Evolutionary conservation across 2,113 vertebrate species (phyloP), one percentile per base, ranked within the genome.

Genomic region (Rhinogobius similis): DNA sequence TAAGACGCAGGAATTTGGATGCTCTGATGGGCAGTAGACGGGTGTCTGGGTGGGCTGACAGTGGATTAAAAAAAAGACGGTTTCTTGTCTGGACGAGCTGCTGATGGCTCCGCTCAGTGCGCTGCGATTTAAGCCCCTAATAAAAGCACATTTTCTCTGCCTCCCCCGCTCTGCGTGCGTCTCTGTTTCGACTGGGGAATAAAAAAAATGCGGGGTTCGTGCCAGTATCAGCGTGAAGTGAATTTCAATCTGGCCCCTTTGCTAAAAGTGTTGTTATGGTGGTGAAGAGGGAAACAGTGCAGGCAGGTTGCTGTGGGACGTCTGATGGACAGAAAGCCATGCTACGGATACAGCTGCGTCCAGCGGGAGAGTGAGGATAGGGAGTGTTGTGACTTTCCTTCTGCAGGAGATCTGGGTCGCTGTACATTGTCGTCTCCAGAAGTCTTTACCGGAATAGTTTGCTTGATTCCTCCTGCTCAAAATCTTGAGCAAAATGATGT

Each of bases 1-100:
- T 91, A 91, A 88, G 85, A 75, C 53, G 70, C n/a, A 55, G 61
- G 62, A 78, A 56, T 62, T 65, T 68, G 58, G 41, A 27, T 76
- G 64, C 41, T 29, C 52, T 50, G 64, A 38, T 62, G 67, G 56
- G 21, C n/a, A n/a, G n/a, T 46, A 55, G 55, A 61, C 39, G 48
- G n/a, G n/a, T 38, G 72, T 36, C 48, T 72, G 64, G 72, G 56
- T 46, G 69, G 29, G 52, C 2, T 65, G 69, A 32, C 44, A 46
- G 76, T 12, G 62, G 53, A 20, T 27, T 62, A 59, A 12, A 63
- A 10, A 20, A 59, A 16, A 59, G 16, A 32, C 18, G 48, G n/a
- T 10, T 44, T 2, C 14, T n/a, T 48, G 43, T 24, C 29, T 63
- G 65, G 74, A 70, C 68, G 16, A 24, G 0, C 39, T 55, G 69